Conservation (phyloP, 1,140 invertebrate species). For the Penaeus chinensis region DNA sequence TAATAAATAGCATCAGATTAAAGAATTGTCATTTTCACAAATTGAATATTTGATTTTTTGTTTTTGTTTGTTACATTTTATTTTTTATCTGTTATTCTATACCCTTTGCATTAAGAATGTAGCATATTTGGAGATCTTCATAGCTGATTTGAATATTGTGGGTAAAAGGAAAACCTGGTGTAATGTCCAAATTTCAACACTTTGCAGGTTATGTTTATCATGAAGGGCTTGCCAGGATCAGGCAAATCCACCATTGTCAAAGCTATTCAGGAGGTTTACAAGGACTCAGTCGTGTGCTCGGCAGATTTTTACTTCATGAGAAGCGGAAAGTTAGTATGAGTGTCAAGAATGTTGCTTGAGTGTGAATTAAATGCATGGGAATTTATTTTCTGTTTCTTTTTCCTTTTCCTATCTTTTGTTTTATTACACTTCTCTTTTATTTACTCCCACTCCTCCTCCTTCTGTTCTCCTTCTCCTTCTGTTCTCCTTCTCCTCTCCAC, state of each 20-base stretch:
- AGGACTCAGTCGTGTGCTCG: conserved; percentile 65
- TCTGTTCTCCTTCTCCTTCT: no score
- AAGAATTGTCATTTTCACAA: no score
- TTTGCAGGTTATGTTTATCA: conserved; percentile 66
- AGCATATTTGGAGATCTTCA: no score
- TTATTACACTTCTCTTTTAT: background rate
- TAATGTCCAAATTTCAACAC: background rate
- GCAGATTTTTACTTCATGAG: conserved; percentile 68
- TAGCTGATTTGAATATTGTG: no score
- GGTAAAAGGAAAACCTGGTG: background rate
- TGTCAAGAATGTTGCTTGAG: no score
- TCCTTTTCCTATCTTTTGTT: background rate
- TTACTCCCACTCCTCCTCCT: background rate
- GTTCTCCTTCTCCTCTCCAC: no score
- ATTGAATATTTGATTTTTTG: no score
- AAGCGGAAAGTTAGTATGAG: conserved; percentile 63
- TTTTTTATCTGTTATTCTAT: no score
- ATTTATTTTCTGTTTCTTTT: background rate
- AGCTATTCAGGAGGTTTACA: conserved; percentile 65
- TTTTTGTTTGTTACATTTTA: no score
- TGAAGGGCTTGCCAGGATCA: conserved; percentile 69
- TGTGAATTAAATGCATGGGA: no score
- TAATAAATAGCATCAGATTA: no score
- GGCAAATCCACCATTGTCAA: conserved; percentile 68
- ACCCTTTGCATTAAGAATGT: no score